These are phyloP conservation scores for Branchellion lobata DNA, from an alignment of 2,888 invertebrate species.

Conservation along the genomic window DNA sequence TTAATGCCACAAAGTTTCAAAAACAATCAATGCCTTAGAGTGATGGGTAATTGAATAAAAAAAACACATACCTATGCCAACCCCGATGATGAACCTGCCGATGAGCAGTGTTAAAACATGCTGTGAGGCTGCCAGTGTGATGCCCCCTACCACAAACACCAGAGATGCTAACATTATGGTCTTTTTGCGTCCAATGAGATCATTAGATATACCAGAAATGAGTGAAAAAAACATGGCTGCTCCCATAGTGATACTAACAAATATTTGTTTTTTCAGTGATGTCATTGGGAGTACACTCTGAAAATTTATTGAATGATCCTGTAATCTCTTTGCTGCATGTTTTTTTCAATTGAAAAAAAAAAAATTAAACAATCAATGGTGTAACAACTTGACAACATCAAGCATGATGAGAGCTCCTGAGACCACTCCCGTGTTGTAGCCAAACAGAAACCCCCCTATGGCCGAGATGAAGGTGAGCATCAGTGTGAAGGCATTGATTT, in stretches of 20 bases:
- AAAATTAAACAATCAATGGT: not conserved
- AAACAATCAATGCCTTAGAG: not conserved
- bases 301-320: not conserved
- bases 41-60: not conserved
- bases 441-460: conserved; percentile 66
- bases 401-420: conserved; percentile 65
- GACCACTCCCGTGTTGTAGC: conserved; percentile 68
- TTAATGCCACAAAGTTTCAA: too few species aligned
- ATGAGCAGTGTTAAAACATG: not conserved
- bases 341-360: not conserved
- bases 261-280: conserved; percentile 64
- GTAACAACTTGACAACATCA: conserved; percentile 16
- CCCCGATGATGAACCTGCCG: conserved; percentile 29
- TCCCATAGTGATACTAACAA: conserved; percentile 64
- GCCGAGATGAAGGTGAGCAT: conserved; percentile 58
- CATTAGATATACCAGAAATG: conserved; percentile 63
- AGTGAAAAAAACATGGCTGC: conserved; percentile 50
- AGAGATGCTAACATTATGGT: conserved; percentile 55
- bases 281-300: conserved; percentile 54
- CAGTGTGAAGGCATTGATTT: conserved; percentile 53
- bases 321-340: not conserved
- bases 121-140: conserved; percentile 13
- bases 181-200: conserved; percentile 64
- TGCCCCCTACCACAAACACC: conserved; percentile 15
- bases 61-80: conserved; percentile 12